A percentile compares a stretch with the other conserved stretches of the same genome.
phyloP scores from a whole-genome alignment of 1,140 invertebrate genomes.

The Drosophila willistoni region DNA sequence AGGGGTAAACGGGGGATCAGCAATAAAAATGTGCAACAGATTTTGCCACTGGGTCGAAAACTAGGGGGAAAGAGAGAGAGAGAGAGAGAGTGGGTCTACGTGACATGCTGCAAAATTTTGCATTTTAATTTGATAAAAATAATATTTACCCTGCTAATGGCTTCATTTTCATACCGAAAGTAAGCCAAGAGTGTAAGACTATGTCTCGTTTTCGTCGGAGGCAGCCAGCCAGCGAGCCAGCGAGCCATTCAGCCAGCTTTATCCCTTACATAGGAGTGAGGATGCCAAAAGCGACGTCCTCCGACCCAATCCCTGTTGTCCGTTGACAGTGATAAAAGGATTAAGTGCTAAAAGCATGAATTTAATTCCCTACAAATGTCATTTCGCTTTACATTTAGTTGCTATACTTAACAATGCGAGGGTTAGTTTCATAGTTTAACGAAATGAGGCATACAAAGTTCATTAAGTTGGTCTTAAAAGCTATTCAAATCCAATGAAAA shows the following conservation, averaged over 20 bases:
- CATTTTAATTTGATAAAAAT: slow-evolving; percentile 79
- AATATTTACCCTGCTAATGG: slow-evolving; percentile 78
- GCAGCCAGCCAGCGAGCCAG: slow-evolving; percentile 40
- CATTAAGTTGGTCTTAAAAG: background rate
- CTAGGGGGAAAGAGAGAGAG: background rate
- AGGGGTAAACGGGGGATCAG: background rate
- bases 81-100: slow-evolving; percentile 42
- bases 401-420: slow-evolving; percentile 1
- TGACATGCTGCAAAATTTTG: slow-evolving; percentile 62
- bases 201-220: slow-evolving; percentile 52
- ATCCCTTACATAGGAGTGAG: slow-evolving; percentile 42
- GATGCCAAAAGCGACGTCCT: slow-evolving; percentile 27
- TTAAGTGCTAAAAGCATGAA: slow-evolving; percentile 74
- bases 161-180: slow-evolving; percentile 57
- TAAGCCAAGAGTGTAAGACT: slow-evolving; percentile 47
- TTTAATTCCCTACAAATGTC: slow-evolving; percentile 69
- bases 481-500: background rate
- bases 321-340: slow-evolving; percentile 66
- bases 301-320: slow-evolving; percentile 33
- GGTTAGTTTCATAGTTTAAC: background rate
- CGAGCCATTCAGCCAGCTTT: slow-evolving; percentile 50
- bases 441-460: background rate
- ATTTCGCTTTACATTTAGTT: slow-evolving; percentile 50
- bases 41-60: slow-evolving; percentile 19
- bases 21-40: slow-evolving; percentile 56